Conservation (phyloP, 2,797 vertebrate genomes). For the Hirundo rustica region DNA sequence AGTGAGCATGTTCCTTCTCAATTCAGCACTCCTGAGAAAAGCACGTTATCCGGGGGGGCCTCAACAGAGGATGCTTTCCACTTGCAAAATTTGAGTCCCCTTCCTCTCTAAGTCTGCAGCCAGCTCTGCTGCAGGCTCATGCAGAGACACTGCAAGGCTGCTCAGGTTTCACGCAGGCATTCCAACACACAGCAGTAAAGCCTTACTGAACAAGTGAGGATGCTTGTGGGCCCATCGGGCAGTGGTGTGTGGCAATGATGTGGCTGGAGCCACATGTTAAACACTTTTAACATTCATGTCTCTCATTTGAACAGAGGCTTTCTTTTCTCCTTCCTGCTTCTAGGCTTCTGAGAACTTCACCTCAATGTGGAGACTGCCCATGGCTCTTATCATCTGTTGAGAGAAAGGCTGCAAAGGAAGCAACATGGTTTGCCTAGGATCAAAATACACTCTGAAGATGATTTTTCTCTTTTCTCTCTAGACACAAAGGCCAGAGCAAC, state of each 20-base stretch:
- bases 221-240: neutral
- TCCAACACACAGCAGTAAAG: neutral
- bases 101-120: neutral
- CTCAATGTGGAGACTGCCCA: accelerated
- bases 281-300: neutral
- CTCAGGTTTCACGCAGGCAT: neutral
- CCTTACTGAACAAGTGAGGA: accelerated
- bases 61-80: neutral
- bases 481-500: neutral
- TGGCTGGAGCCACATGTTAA: neutral
- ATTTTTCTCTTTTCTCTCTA: neutral
- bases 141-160: neutral
- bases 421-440: accelerated
- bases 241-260: neutral
- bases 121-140: neutral
- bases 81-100: neutral
- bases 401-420: neutral
- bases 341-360: neutral
- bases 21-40: neutral
- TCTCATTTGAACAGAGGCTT: neutral
- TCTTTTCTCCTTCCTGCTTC: neutral
- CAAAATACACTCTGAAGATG: neutral
- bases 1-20: neutral
- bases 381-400: neutral
- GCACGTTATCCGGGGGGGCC: accelerated